phyloP scores from a whole-genome alignment of 2,797 vertebrate genomes.

The Darevskia nairensis region DNA sequence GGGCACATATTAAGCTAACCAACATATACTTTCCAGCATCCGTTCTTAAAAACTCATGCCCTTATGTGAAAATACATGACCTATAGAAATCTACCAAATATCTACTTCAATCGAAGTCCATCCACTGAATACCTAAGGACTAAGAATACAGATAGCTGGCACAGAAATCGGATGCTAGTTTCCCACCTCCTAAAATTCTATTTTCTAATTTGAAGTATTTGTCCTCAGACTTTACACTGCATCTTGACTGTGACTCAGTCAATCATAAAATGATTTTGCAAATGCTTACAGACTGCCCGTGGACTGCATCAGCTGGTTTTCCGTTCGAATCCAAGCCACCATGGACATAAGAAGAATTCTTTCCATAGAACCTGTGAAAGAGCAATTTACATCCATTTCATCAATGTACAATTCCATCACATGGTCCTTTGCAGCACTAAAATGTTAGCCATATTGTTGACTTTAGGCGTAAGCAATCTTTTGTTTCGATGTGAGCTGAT shows the following conservation, averaged over 20 bases:
- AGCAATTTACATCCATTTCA: conserved; percentile 13
- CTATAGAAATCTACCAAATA: neutral
- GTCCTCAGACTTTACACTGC: neutral
- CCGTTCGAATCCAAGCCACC: conserved; percentile 95
- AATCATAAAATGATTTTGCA: conserved; percentile 1
- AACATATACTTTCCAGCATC: no score
- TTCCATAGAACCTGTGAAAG: conserved; percentile 93
- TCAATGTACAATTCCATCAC: conserved; percentile 27
- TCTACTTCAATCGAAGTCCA: neutral
- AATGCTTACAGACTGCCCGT: conserved; percentile 92
- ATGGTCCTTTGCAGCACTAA: neutral
- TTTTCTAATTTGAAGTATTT: neutral
- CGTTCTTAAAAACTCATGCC: neutral
- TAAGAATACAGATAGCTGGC: neutral
- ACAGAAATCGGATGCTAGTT: neutral
- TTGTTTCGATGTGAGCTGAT: neutral
- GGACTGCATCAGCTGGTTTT: conserved; percentile 94
- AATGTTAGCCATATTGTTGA: neutral
- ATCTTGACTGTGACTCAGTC: neutral
- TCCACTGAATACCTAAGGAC: neutral
- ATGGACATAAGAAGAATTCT: conserved; percentile 98
- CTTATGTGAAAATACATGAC: neutral
- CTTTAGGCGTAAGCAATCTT: neutral
- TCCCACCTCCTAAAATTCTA: neutral
- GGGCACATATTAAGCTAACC: no score